Evolutionary conservation across 2,888 invertebrate genomes (phyloP).

Genomic region (Cephalotes varians): DNA sequence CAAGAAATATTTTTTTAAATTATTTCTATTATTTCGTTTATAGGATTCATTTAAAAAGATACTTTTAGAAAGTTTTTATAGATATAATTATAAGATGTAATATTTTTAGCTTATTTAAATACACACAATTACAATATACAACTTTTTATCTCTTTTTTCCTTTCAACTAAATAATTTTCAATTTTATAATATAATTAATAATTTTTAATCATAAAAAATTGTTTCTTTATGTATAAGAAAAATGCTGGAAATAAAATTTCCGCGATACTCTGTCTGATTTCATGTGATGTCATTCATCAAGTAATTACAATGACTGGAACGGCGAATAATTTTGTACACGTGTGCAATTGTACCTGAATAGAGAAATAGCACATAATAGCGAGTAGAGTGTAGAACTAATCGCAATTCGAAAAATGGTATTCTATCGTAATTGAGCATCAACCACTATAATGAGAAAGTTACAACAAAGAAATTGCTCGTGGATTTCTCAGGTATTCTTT

Average conservation of each 20-base stretch:
- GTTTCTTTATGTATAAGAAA: neutral
- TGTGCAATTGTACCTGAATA: neutral
- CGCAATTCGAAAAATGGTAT: slow-evolving; percentile 19
- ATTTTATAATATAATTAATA: neutral
- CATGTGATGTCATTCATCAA: slow-evolving; percentile 20
- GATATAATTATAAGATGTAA: neutral
- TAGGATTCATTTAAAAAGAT: neutral
- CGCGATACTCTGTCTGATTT: neutral
- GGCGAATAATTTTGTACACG: slow-evolving; percentile 21
- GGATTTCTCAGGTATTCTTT: slow-evolving; percentile 10
- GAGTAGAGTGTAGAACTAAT: slow-evolving; percentile 2
- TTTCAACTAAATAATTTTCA: neutral
- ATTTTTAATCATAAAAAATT: neutral
- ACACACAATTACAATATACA: neutral
- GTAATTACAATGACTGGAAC: neutral
- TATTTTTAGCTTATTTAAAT: neutral
- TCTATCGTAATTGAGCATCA: slow-evolving; percentile 27
- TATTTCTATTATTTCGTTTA: neutral
- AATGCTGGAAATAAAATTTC: neutral
- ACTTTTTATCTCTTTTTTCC: neutral
- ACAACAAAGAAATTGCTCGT: slow-evolving; percentile 17
- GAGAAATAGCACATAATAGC: slow-evolving; percentile 17
- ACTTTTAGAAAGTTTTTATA: neutral
- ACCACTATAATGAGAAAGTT: slow-evolving; percentile 19
- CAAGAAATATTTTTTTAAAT: no score